Base-by-base conservation (phyloP, 1,140 invertebrate genomes). In the Listronotus oregonensis region DNA sequence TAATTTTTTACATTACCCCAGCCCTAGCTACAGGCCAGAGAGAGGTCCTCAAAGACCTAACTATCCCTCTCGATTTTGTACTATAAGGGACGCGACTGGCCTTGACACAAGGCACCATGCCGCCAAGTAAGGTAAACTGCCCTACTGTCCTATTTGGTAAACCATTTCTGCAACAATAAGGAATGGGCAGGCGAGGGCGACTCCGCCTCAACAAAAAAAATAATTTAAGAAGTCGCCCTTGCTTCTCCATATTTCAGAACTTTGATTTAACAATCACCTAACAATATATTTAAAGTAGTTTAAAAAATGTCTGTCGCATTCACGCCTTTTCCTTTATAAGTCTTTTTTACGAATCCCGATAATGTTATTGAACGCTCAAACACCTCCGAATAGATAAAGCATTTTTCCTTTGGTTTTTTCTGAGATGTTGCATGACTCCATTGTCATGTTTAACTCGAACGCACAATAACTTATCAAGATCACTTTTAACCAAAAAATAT, bases 221-320 rank as follows among this genome's bases (percentile, higher is more conserved):
- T 73, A 73, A 65, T 65, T 64, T 65, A 62, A 39, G 58, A 47
- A 57, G 68, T 34, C 37, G 70, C 40, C 27, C 68, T 27, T 18
- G 43, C 42, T 42, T 34, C 49, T 39, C 14, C 51, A 54, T 52
- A 18, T 64, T 56, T 67, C 66, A 59, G 75, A 76, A 37, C 70
- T 77, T 75, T 73, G 73, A 71, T 74, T 78, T 73, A 78, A 79
- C 77, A 79, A 78, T 77, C 77, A 72, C 75, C 77, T 79, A 79
- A 78, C 74, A 77, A 75, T 73, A 76, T 52, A 61, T 44, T 73
- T 75, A 76, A 73, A 77, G 75, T 77, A 75, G 71, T 72, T 54
- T 72, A 74, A 73, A 75, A 68, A 75, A 76, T 70, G 74, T 74
- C 72, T 66, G 58, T 56, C 69, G 69, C 74, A 73, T 71, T 70